Evolutionary conservation across 2,797 vertebrate species (phyloP), one percentile per base, ranked within the genome.

Genomic region (Taeniopygia guttata): DNA sequence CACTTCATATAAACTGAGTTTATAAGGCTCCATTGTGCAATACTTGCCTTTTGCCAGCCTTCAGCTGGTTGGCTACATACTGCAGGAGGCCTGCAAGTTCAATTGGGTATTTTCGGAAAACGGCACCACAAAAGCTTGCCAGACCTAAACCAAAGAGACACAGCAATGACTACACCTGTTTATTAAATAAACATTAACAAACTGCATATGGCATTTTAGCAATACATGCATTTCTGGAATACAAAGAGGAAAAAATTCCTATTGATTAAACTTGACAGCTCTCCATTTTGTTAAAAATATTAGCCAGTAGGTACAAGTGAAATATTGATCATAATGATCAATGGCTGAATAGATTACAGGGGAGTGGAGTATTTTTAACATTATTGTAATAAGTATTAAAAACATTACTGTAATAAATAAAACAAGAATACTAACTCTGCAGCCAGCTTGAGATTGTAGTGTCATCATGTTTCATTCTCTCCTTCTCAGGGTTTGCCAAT

Each of bases 381-480:
- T 16, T 48, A 77, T 20, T 26, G 32, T 36, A 77, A 72, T 38
- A 67, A 84, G 14, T 40, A 40, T 40, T 40, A 40, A 40, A 40
- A 40, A 40, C 40, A 40, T 40, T 16, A 72, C 19, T 26, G 32
- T 38, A 77, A 74, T 38, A 67, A 84, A 93, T 32, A 81, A 85
- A 89, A 68, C 13, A 90, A 85, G 86, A 96, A 85, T 79, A 98
- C 99, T 97, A 96, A 99, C 99, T 99, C 95, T 99, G 99, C 92
- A 99, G 98, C 99, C 99, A 99, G 25, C 98, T 99, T 15, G 99
- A 99, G 95, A 99, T 99, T 32, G 99, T 99, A n/a, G 99, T 99
- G 97, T 99, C 99, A 26, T 99, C 99, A 29, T 99, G 99, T 91
- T 99, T 99, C 99, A 99, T 99, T 97, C 99, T 99, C 97, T 99